phyloP scores from a whole-genome alignment of 2,888 invertebrate genomes.

The Meliscaeva auricollis region DNA sequence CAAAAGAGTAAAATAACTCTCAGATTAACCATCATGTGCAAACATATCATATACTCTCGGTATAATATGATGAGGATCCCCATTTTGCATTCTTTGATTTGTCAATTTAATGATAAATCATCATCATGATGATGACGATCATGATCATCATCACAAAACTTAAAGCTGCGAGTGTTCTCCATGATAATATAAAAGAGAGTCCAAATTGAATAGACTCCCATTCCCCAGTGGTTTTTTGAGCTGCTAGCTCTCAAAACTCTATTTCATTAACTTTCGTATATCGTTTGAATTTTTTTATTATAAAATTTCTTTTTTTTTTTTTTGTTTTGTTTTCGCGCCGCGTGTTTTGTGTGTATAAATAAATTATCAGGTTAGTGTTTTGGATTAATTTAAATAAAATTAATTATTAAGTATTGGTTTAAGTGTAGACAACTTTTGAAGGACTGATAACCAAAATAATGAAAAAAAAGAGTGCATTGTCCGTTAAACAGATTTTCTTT shows the following conservation, averaged over 20 bases:
- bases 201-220: slow-evolving; percentile 37
- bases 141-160: slow-evolving; percentile 29
- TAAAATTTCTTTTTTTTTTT: neutral
- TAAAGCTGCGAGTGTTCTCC: slow-evolving; percentile 10
- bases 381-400: neutral
- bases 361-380: slow-evolving; percentile 65
- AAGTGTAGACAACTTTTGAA: slow-evolving; percentile 13
- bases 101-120: slow-evolving; percentile 66
- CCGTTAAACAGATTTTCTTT: slow-evolving; percentile 50
- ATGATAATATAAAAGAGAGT: slow-evolving; percentile 51
- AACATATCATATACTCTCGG: slow-evolving; percentile 17
- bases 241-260: slow-evolving; percentile 73
- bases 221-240: slow-evolving; percentile 72
- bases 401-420: neutral
- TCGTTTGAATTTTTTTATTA: slow-evolving; percentile 26
- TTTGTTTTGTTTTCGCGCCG: slow-evolving; percentile 16
- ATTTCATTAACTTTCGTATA: slow-evolving; percentile 27
- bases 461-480: slow-evolving; percentile 53
- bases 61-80: slow-evolving; percentile 28
- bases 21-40: slow-evolving; percentile 64
- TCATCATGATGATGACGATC: slow-evolving; percentile 1
- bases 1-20: slow-evolving; percentile 5
- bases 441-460: slow-evolving; percentile 21
- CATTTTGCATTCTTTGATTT: slow-evolving; percentile 64
- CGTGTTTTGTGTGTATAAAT: slow-evolving; percentile 10